Evolutionary conservation across 1,140 invertebrate species (phyloP).

Genomic region (Acromyrmex echinatior): DNA sequence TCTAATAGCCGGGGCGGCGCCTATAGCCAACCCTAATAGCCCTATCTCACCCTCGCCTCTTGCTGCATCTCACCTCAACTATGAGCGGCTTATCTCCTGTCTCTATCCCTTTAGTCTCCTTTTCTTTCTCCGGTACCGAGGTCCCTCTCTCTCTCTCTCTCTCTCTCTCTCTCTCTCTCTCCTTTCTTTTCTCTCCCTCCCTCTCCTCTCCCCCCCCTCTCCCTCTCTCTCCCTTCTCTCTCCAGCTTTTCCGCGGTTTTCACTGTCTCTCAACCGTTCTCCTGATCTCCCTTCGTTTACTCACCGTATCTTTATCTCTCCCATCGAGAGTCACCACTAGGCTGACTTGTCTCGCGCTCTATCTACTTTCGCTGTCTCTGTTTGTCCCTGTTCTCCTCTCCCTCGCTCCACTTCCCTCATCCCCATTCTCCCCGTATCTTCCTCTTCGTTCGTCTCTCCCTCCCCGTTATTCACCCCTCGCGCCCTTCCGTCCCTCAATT

Average conservation of each 20-base stretch:
- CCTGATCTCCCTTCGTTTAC: conserved; percentile 7
- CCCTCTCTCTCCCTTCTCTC: conserved; percentile 7
- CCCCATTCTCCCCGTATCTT: conserved; percentile 1
- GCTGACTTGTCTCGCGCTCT: conserved; percentile 52
- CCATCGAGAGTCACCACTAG: neutral
- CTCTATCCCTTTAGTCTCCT: conserved; percentile 72
- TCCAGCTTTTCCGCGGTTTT: conserved; percentile 15
- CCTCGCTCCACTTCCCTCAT: conserved; percentile 32
- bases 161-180: conserved; percentile 9
- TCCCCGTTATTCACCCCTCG: conserved; percentile 44
- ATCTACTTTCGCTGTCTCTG: conserved; percentile 56
- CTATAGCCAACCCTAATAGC: conserved; percentile 86
- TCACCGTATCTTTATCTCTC: neutral
- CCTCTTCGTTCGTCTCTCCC: conserved; percentile 35
- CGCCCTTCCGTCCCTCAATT: conserved; percentile 56
- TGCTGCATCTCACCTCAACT: conserved; percentile 71
- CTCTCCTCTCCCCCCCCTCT: conserved; percentile 40
- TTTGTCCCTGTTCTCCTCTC: conserved; percentile 50
- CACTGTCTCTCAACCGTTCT: conserved; percentile 23
- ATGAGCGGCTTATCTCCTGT: conserved; percentile 70
- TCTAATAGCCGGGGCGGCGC: conserved; percentile 86
- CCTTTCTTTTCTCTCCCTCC: conserved; percentile 49
- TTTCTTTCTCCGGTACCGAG: conserved; percentile 20
- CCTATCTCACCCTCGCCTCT: conserved; percentile 83
- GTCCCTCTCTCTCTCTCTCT: conserved; percentile 48